Base-by-base conservation (phyloP, 2,113 vertebrate genomes). In the Chloebia gouldiae region DNA sequence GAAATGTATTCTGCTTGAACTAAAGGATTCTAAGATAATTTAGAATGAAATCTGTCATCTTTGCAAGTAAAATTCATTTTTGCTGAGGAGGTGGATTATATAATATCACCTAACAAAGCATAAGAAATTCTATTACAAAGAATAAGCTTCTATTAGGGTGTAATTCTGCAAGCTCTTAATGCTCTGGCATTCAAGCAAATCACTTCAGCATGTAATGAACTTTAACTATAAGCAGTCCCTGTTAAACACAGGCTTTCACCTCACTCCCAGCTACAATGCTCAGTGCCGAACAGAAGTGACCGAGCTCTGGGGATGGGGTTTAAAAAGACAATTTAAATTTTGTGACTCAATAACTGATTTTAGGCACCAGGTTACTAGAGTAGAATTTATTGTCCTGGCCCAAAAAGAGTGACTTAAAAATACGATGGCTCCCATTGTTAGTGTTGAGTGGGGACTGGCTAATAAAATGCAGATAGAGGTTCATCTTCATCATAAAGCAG, bases 21-120 rank as follows among this genome's bases (percentile, higher is more conserved):
- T 72, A 50, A 94, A 90, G 50, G 59, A 77, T 84, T 60, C 17
- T 93, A 86, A 92, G 86, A 63, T n/a, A 77, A 94, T 89, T 89
- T 91, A 86, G 83, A 95, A 83, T 73, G 80, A 93, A 94, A 94
- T 50, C 81, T 96, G 92, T 86, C 92, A 96, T 93, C 72, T 92
- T 92, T 53, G 49, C 35, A 95, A 93, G 84, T 64, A 50, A 86
- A 93, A 92, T 65, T 86, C 12, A 72, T 75, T 93, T 85, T 88
- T 93, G 40, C 30, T 81, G 83, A 96, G 96, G 89, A 86, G 91
- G 89, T 76, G 89, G 81, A 70, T 97, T 95, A 93, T 79, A 80
- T 89, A 93, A 91, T 85, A 79, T 63, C 88, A 90, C 72, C 35
- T 89, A 93, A 95, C 81, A 96, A 95, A 95, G 89, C 57, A 89